Evolutionary conservation across 1,140 invertebrate genomes (phyloP), one percentile per base, ranked within the genome.

Genomic region (Drosophila sproati): DNA sequence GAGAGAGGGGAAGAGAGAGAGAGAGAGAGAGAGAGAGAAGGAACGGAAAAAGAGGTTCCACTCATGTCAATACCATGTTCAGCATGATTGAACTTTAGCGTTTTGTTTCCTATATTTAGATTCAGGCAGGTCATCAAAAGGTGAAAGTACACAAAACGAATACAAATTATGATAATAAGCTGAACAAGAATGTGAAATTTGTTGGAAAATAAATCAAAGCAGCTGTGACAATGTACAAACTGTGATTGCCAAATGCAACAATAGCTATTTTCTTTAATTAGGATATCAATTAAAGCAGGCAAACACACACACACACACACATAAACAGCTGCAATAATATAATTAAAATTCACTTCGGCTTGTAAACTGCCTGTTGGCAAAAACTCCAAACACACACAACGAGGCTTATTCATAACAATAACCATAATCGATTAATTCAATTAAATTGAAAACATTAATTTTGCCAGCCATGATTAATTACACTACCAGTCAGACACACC

Each of bases 241-340:
- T 63, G n/a, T 63, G 5, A 52, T 60, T 73, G 54, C 67, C 37
- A 59, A 59, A 51, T 72, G 32, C 39, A 68, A 68, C 41, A 54
- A 43, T 29, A 12, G 20, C 35, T 83, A 75, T 83, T 83, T 83
- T 78, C 77, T 67, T 88, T 88, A 89, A 89, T 88, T 83, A 80
- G 52, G 39, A 62, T 80, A 80, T 88, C 69, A 87, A 87, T 87
- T 87, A 88, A 67, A 41, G 29, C 41, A 35, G 3, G n/a, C n/a
- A 48, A 48, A 48, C 32, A 59, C n/a, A 32, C 47, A 35, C 32
- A 41, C 39, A 59, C 20, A 73, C 52, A 39, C 8, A 6, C 37
- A 45, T 12, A 32, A 6, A 35, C 64, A 77, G 77, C 74, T 78
- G 77, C 59, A 66, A 77, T 88, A 88, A 89, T 89, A 72, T 83